phyloP scores from a whole-genome alignment of 2,888 invertebrate species.

The Eulithis testata region DNA sequence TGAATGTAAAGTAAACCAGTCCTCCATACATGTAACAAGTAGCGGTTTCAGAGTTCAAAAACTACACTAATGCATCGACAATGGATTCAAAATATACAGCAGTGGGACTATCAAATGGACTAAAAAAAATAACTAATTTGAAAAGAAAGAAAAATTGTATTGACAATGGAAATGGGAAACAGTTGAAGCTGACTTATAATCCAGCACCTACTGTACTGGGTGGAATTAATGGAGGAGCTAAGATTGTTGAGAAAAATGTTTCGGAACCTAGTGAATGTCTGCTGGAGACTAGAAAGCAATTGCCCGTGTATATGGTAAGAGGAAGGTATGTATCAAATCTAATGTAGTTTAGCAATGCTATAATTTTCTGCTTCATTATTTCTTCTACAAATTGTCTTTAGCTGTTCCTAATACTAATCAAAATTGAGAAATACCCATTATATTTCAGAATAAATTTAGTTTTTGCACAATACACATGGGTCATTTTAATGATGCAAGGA shows the following conservation, averaged over 20 bases:
- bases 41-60: no score
- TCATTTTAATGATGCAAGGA: no score
- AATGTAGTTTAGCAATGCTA: no score
- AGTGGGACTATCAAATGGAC: conserved; percentile 54
- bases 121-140: conserved; percentile 51
- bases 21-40: no score
- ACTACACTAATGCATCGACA: conserved; percentile 16
- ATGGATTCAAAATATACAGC: conserved; percentile 79
- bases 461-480: no score
- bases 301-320: conserved; percentile 84
- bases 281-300: conserved; percentile 70
- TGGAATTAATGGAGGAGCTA: conserved; percentile 48
- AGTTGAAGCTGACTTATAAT: conserved; percentile 52
- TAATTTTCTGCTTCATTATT: no score
- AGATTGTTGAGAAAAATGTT: conserved; percentile 37
- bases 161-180: conserved; percentile 60
- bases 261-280: conserved; percentile 54
- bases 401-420: no score
- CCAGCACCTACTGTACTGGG: conserved; percentile 34
- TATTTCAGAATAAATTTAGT: no score
- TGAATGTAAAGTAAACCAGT: no score
- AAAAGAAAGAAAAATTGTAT: conserved; percentile 55
- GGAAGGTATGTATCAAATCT: conserved; percentile 59
- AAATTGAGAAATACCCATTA: no score
- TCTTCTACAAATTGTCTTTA: no score